These are phyloP conservation scores for Drosophila lini DNA, from an alignment of 1,140 invertebrate genomes.

Conservation along the genomic window DNA sequence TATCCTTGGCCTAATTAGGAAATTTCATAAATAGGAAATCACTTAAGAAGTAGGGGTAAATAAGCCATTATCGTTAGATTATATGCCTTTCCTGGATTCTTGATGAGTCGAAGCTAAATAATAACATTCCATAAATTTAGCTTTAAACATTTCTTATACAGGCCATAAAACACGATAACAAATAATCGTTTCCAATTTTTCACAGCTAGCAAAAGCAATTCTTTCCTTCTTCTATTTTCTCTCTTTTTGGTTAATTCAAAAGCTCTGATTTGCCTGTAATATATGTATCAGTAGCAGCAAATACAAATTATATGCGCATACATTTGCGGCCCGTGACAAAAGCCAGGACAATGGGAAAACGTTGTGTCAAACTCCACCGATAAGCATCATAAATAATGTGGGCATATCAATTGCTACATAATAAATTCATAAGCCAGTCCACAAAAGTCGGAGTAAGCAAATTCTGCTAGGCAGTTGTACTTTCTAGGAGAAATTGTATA, in stretches of 20 bases:
- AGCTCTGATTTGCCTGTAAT: constrained; percentile 24
- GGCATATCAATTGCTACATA: constrained; percentile 57
- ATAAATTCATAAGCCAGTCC: constrained; percentile 65
- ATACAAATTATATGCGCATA: constrained; percentile 53
- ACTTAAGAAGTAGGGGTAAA: background rate
- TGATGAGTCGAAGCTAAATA: constrained; percentile 13
- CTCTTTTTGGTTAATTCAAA: constrained; percentile 30
- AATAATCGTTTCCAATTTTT: constrained; percentile 67
- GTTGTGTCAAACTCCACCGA: constrained; percentile 42
- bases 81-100: constrained; percentile 1
- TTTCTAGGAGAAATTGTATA: background rate
- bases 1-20: constrained; percentile 35
- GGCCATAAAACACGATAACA: constrained; percentile 34
- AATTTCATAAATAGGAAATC: constrained; percentile 12
- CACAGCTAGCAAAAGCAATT: constrained; percentile 29
- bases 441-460: constrained; percentile 24
- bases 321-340: constrained; percentile 57
- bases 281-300: constrained; percentile 36
- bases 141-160: constrained; percentile 32
- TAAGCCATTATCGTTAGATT: constrained; percentile 11
- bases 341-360: constrained; percentile 33
- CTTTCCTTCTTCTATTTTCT: background rate
- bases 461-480: constrained; percentile 2
- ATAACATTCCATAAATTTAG: background rate
- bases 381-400: constrained; percentile 69